phyloP scores from a whole-genome alignment of 2,888 invertebrate species.

The Drosophila suboccidentalis region DNA sequence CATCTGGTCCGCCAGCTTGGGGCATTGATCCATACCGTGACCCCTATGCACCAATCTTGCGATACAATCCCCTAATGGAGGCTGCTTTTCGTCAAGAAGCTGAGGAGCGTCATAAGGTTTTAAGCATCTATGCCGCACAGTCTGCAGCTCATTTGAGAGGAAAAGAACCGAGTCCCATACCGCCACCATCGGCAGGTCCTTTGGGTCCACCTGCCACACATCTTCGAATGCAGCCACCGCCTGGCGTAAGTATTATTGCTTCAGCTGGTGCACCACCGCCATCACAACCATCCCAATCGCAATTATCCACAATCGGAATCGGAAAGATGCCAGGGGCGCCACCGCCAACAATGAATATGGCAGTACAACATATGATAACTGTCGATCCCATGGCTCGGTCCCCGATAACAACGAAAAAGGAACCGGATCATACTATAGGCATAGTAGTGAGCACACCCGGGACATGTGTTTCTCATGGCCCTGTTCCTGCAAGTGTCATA shows the following conservation, averaged over 20 bases:
- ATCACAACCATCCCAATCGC: constrained; percentile 40
- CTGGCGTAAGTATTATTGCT: constrained; percentile 31
- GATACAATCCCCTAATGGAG: constrained; percentile 93
- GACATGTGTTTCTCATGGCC: constrained; percentile 42
- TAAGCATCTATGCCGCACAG: constrained; percentile 90
- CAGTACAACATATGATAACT: constrained; percentile 78
- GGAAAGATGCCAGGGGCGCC: constrained; percentile 43
- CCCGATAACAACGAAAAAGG: constrained; percentile 65
- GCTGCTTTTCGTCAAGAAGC: constrained; percentile 92
- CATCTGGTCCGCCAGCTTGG: constrained; percentile 87
- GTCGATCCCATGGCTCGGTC: constrained; percentile 75
- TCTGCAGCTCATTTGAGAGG: constrained; percentile 84
- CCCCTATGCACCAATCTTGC: constrained; percentile 89
- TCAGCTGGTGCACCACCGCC: constrained; percentile 32
- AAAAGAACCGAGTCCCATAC: constrained; percentile 85
- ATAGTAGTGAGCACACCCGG: constrained; percentile 50
- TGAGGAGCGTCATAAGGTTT: constrained; percentile 92
- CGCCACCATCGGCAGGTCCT: constrained; percentile 80
- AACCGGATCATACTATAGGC: constrained; percentile 65
- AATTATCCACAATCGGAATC: constrained; percentile 41
- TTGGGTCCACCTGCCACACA: constrained; percentile 81
- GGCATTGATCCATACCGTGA: constrained; percentile 89
- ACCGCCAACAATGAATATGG: constrained; percentile 52
- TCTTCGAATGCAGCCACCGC: constrained; percentile 83
- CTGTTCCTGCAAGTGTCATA: constrained; percentile 60